Percentiles rank a stretch among this genome's conserved stretches.
Evolutionary conservation across 2,113 vertebrate genomes (phyloP).

Genomic region (Arizona elegans): DNA sequence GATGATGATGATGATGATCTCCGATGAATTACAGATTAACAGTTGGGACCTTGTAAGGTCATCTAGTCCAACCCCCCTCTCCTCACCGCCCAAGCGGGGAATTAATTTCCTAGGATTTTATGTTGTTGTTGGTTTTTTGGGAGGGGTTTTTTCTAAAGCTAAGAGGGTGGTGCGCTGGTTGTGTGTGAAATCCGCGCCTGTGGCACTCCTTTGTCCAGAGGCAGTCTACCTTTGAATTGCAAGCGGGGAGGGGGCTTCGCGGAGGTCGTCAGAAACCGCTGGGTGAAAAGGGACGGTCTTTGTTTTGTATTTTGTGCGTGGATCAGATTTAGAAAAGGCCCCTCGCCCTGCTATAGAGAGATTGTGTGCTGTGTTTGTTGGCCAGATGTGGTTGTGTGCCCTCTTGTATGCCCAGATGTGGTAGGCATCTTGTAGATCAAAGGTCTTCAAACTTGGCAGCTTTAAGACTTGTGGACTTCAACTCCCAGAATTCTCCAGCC

Average conservation of each 20-base stretch:
- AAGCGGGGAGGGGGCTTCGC: not conserved
- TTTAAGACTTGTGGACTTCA: too few relatives aligned
- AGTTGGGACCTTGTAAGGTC: too few relatives aligned
- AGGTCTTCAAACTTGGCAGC: too few relatives aligned
- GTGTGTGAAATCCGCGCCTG: not conserved
- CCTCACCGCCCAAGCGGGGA: too few relatives aligned
- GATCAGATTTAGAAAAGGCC: too few relatives aligned
- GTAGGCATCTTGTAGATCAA: not conserved
- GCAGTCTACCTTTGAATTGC: not conserved
- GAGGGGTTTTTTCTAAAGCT: not conserved
- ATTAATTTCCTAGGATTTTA: not conserved
- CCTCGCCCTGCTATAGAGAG: not conserved
- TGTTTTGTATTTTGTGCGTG: too few relatives aligned
- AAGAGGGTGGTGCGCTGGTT: not conserved
- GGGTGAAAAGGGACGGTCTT: not conserved
- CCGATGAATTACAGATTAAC: not conserved
- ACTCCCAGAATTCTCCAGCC: too few relatives aligned
- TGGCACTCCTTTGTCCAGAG: not conserved
- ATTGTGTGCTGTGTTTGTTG: not conserved
- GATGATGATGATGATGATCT: not conserved
- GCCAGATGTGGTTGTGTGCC: too few relatives aligned
- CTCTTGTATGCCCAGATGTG: not conserved
- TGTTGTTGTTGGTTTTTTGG: not conserved
- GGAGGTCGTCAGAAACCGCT: not conserved
- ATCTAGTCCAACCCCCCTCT: too few relatives aligned